Evolutionary conservation across 2,888 invertebrate species (phyloP), one percentile per base, ranked within the genome.

Genomic region (Callimorpha dominula): DNA sequence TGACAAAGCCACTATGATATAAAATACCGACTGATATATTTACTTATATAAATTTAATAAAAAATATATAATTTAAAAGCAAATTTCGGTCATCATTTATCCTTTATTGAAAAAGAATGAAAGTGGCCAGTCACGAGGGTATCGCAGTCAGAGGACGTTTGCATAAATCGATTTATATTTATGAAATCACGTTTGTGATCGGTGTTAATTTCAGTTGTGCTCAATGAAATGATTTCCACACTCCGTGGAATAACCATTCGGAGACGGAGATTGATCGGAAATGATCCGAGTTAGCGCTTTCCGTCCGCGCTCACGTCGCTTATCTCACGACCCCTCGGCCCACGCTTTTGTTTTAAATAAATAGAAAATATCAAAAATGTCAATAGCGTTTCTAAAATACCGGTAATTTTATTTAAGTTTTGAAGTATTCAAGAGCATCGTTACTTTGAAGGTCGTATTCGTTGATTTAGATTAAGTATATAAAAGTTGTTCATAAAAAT

Each of bases 211-310:
- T 57, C 50, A 43, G 64, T 82, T 64, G 70, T 79, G 74, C 65
- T 72, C 60, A 62, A 73, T 74, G 74, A 46, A 75, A 77, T 78
- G 71, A 70, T 75, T 71, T 72, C 42, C 66, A 69, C n/a, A 76
- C 65, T 8, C 66, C 40, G 52, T 42, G 54, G 65, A 72, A 76
- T 74, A 65, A 72, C 75, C 71, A 81, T 81, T 76, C 79, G 75
- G 74, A 14, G 70, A 68, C 85, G 85, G 86, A 87, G 84, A 88
- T 89, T 87, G 85, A 78, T 71, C 75, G 88, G 87, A 88, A 88
- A 87, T 86, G 72, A 81, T 75, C 71, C n/a, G 75, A 84, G 85
- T 83, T 85, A 79, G 77, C 80, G 62, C 72, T 79, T 86, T 78
- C 85, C 72, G 73, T 78, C 73, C 73, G 62, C 68, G 67, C 62